phyloP scores from a whole-genome alignment of 2,113 vertebrate genomes.

The Erinaceus europaeus region DNA sequence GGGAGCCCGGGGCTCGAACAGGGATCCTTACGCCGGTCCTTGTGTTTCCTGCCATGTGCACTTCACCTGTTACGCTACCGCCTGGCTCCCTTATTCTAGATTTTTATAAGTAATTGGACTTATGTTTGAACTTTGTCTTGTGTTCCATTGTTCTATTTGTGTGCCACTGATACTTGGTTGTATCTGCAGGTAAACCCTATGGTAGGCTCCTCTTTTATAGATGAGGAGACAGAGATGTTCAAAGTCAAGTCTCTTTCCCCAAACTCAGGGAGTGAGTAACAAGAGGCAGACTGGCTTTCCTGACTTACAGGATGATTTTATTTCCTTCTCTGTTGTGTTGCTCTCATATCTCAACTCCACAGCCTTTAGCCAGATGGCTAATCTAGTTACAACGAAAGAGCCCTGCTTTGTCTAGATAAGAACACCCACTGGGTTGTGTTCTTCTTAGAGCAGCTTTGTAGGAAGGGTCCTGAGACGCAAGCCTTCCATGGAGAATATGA shows the following conservation, averaged over 20 bases:
- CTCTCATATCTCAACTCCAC: background rate
- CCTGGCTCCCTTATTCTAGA: no score
- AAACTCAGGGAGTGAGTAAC: background rate
- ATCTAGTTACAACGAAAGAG: background rate
- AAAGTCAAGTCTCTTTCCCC: slow-evolving; percentile 29
- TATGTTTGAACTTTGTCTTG: background rate
- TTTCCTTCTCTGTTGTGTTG: background rate
- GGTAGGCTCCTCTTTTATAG: background rate
- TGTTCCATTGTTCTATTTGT: background rate
- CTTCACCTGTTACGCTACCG: no score
- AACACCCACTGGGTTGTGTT: background rate
- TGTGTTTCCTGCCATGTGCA: no score
- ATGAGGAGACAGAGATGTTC: slow-evolving; percentile 1
- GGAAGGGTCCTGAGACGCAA: background rate
- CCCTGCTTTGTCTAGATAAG: slow-evolving; percentile 8
- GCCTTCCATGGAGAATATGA: background rate
- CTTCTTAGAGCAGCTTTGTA: background rate
- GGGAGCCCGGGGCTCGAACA: no score
- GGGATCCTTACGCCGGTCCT: no score
- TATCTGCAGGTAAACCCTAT: background rate
- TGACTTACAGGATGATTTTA: background rate
- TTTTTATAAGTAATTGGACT: background rate
- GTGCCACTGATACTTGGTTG: background rate
- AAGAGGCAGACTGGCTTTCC: background rate
- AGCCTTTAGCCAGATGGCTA: slow-evolving; percentile 20